Base-by-base conservation (phyloP, 2,888 invertebrate genomes). In the Prosapia bicincta region DNA sequence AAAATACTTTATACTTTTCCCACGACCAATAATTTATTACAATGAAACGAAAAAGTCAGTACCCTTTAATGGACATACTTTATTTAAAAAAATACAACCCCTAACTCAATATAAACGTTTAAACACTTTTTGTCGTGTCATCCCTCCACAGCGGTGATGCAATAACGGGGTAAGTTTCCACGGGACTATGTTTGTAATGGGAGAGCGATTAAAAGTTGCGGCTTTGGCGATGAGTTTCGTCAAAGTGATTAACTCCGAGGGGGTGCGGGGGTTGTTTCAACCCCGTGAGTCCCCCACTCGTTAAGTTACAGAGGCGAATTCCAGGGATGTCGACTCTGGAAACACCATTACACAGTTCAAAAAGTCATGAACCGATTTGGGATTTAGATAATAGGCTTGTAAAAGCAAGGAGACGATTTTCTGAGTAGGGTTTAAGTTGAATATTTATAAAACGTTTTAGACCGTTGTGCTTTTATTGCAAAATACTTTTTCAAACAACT, bases 151-250 rank as follows among this genome's bases (percentile, higher is more conserved):
- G 54, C 54, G 2, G 54, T 54, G 54, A 54, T 20, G 54, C 7
- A 54, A 54, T 54, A 54, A 54, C 1, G 38, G 54, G 54, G 20
- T 54, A 54, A 54, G 20, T 54, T 54, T 54, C 73, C 26, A 38
- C 54, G 75, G 69, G 69, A 66, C 71, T 66, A 75, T 75, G 66
- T 69, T 30, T 28, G 70, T 75, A 75, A 75, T 75, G 70, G 71
- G 32, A 9, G 71, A 70, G 71, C 75, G 75, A 75, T 75, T 75
- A 75, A 75, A 75, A 75, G 70, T 75, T 75, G 38, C 30, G 69
- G 30, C 69, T 30, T 26, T 30, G 28, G 2, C 54, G 54, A 69
- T 24, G 75, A 75, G 75, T 75, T 69, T 75, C 70, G 75, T 75
- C 70, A 69, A 75, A 75, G 75, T 75, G 75, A 75, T 75, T 75